Evolutionary conservation across 2,113 vertebrate genomes (phyloP), one percentile per base, ranked within the genome.

Genomic region (Mobula birostris): DNA sequence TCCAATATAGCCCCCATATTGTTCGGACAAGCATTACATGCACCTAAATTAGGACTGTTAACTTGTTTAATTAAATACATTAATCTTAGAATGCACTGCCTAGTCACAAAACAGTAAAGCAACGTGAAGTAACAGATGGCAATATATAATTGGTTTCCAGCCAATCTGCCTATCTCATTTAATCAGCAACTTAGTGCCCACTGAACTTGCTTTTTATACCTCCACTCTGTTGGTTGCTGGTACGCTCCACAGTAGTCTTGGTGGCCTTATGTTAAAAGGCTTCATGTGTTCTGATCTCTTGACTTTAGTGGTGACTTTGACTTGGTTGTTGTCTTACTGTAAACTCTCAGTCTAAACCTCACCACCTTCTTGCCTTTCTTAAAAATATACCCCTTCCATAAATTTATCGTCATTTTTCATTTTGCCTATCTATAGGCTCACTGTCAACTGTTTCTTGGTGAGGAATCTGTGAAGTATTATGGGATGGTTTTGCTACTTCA

Each of bases 91-190:
- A 90, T 14, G 66, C 32, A n/a, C 85, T 68, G 14, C 85, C 14
- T 66, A 32, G 85, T 68, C 85, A 90, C 83, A 90, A 66, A 90
- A n/a, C 61, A 66, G 7, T 63, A 32, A 19, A 90, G n/a, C 85
- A 19, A 29, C 2, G n/a, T 66, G n/a, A 90, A 63, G 58, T 66
- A 66, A 32, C 85, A 90, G 85, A 36, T 90, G 85, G 85, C 14
- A 32, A 66, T 90, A 90, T 68, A n/a, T 90, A 90, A 90, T 66
- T 90, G 56, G 61, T 66, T 63, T 90, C 85, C 85, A 90, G 14
- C 61, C 85, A 66, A 32, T 66, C 14, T 74, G 15, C 19, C 72
- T 24, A 1, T 24, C 2, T 74, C 21, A 74, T 74, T 74, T 1
- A 74, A 74, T 74, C 72, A 74, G 72, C 5, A 74, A 24, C 72